A percentile compares a stretch with the other conserved stretches of the same genome.
Evolutionary conservation across 2,113 vertebrate genomes (phyloP).

Genomic region (Mohoua ochrocephala): DNA sequence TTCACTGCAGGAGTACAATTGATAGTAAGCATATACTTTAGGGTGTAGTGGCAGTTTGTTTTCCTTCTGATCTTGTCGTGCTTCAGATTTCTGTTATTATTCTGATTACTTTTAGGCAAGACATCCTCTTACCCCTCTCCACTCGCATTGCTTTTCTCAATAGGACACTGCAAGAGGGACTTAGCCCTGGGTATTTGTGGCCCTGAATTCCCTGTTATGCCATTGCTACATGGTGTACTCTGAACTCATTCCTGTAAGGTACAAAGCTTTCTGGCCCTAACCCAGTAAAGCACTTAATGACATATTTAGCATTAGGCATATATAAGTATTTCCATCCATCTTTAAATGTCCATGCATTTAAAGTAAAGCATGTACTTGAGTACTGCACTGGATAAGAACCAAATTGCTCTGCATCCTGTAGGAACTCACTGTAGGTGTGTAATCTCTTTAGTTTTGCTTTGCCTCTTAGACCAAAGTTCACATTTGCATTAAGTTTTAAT

Average conservation of each 20-base stretch:
- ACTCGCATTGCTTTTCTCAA: neutral
- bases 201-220: neutral
- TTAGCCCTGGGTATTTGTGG: neutral
- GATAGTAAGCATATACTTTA: neutral
- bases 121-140: neutral
- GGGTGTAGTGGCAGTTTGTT: neutral
- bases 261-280: neutral
- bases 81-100: neutral
- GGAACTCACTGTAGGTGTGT: neutral
- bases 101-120: neutral
- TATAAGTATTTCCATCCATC: neutral
- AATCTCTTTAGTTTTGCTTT: neutral
- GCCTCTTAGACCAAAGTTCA: neutral
- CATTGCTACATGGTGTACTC: neutral
- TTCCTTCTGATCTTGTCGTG: neutral
- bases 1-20: neutral
- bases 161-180: neutral
- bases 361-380: neutral
- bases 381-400: neutral
- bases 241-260: neutral
- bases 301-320: neutral
- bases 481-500: neutral
- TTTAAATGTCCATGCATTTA: neutral
- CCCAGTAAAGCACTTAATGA: constrained; percentile 34
- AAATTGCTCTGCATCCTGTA: neutral